These are phyloP conservation scores for Penaeus vannamei DNA, from an alignment of 1,140 invertebrate genomes.

Conservation along the genomic window DNA sequence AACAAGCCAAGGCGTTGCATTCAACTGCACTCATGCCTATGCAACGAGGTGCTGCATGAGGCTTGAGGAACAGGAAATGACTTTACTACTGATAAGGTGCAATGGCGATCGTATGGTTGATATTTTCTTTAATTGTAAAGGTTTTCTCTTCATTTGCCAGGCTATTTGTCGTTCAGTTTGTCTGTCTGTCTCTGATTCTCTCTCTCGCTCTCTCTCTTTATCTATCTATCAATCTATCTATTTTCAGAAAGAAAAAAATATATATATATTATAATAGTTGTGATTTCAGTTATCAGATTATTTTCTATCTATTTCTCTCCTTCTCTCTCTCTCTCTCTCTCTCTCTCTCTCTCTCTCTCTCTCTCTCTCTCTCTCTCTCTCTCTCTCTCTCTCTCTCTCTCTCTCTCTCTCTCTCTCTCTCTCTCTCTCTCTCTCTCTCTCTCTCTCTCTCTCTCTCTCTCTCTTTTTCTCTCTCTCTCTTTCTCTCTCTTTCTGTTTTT, in stretches of 20 bases:
- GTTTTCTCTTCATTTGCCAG: no score
- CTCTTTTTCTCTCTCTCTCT: not conserved
- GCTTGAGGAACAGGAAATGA: no score
- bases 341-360: constrained; percentile 10
- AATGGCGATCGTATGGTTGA: not conserved
- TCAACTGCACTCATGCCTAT: no score
- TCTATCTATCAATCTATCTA: constrained; percentile 40
- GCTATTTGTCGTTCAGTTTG: constrained; percentile 79
- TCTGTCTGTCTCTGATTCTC: constrained; percentile 73
- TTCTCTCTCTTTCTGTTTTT: constrained; percentile 20
- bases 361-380: constrained; percentile 2
- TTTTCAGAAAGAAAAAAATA: no score
- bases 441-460: constrained; percentile 18
- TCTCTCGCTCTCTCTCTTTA: constrained; percentile 54
- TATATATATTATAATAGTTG: no score
- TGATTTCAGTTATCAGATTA: not conserved
- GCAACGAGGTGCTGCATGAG: no score
- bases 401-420: constrained; percentile 10
- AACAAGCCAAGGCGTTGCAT: no score
- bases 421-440: constrained; percentile 9
- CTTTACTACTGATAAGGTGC: no score
- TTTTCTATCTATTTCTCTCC: not conserved
- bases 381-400: constrained; percentile 17
- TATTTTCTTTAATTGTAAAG: not conserved
- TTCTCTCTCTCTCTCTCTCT: constrained; percentile 9